Conservation (phyloP, 2,888 invertebrate species). For the Trisateles emortualis region DNA sequence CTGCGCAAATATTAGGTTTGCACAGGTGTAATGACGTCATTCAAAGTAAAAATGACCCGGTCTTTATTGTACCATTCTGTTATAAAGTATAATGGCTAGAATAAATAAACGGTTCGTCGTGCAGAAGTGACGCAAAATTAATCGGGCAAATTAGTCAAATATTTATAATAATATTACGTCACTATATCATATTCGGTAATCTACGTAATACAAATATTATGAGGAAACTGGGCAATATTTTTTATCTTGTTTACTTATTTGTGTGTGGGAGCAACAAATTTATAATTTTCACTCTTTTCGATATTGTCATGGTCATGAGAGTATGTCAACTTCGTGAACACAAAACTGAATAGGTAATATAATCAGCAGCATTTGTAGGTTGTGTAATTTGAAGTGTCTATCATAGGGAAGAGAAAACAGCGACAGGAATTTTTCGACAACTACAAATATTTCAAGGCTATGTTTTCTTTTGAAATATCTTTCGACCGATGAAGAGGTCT, state of each 20-base stretch:
- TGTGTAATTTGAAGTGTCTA: too few relatives aligned
- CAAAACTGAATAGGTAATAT: too few relatives aligned
- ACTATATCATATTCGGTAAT: slow-evolving; percentile 22
- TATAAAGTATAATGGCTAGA: slow-evolving; percentile 26
- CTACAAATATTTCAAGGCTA: background rate
- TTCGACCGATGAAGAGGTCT: background rate
- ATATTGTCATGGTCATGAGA: too few relatives aligned
- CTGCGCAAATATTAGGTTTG: slow-evolving; percentile 56
- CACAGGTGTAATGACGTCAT: slow-evolving; percentile 64
- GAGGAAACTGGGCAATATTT: slow-evolving; percentile 1
- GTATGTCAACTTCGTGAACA: too few relatives aligned
- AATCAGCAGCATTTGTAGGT: too few relatives aligned
- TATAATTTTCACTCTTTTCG: too few relatives aligned
- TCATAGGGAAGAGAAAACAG: background rate
- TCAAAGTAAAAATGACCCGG: slow-evolving; percentile 38
- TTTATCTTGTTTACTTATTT: background rate
- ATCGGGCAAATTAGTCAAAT: slow-evolving; percentile 51
- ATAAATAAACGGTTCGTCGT: slow-evolving; percentile 31
- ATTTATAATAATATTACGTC: slow-evolving; percentile 49
- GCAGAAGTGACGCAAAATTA: slow-evolving; percentile 50
- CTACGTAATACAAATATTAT: slow-evolving; percentile 9
- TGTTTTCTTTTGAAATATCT: background rate
- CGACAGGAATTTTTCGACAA: background rate
- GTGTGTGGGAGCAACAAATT: too few relatives aligned
- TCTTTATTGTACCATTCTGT: slow-evolving; percentile 39